phyloP scores from a whole-genome alignment of 1,140 invertebrate species.

The Diprion similis region DNA sequence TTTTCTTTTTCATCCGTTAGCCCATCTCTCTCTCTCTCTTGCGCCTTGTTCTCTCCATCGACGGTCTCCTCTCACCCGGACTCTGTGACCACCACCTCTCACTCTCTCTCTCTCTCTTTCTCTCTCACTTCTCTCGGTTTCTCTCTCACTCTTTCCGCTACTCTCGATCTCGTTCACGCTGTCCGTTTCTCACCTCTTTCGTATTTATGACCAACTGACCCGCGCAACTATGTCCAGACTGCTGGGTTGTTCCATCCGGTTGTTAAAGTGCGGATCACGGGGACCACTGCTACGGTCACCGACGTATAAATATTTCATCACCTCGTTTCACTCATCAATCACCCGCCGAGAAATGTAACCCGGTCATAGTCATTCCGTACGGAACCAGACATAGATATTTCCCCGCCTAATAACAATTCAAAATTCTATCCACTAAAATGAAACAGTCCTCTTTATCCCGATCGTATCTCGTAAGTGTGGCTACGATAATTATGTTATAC shows the following conservation, averaged over 20 bases:
- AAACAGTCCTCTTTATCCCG: too few species aligned
- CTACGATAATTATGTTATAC: too few species aligned
- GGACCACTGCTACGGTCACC: too few species aligned
- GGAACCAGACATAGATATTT: too few species aligned
- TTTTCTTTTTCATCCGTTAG: constrained; percentile 35
- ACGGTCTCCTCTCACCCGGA: constrained; percentile 15
- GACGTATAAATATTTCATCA: neutral
- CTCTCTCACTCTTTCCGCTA: constrained; percentile 6
- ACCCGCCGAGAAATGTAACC: too few species aligned
- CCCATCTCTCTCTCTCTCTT: constrained; percentile 34
- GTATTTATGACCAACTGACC: constrained; percentile 41
- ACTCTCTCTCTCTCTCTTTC: constrained; percentile 15
- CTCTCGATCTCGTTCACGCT: neutral
- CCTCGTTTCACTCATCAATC: neutral
- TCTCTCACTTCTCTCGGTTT: neutral
- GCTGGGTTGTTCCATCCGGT: neutral
- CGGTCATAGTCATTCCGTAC: too few species aligned
- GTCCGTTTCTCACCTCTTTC: constrained; percentile 6
- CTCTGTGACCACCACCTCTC: constrained; percentile 26
- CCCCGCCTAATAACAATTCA: too few species aligned
- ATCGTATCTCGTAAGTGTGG: too few species aligned
- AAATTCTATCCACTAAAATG: too few species aligned
- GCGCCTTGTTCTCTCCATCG: constrained; percentile 29
- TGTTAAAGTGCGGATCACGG: neutral
- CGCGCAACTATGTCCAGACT: constrained; percentile 37